Conservation (phyloP, 2,888 invertebrate species). For the Nephrotoma guestfalica region DNA sequence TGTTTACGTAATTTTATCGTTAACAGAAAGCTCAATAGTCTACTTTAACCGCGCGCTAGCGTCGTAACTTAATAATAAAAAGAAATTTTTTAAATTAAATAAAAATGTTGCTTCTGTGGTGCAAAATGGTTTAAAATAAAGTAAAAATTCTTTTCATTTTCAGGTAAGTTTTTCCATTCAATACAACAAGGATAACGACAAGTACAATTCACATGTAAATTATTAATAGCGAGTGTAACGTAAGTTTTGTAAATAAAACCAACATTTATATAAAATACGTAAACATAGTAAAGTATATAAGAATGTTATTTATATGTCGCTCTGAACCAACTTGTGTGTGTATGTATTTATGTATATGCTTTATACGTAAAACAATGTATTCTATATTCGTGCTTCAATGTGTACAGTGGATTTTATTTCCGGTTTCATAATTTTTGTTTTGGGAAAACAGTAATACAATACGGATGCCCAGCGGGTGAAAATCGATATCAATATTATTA, state of each 20-base stretch:
- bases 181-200: not conserved
- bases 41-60: not conserved
- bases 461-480: no score
- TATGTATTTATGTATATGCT: no score
- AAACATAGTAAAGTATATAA: not conserved
- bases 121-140: not conserved
- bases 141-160: not conserved
- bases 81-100: not conserved
- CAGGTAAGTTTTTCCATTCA: not conserved
- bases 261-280: not conserved
- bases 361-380: no score
- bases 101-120: not conserved
- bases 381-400: no score
- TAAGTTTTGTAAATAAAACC: not conserved
- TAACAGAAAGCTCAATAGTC: not conserved
- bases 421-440: no score
- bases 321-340: no score
- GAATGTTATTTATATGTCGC: no score
- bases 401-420: no score
- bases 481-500: no score
- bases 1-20: not conserved
- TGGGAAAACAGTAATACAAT: no score
- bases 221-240: not conserved
- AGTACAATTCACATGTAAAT: not conserved
- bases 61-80: not conserved